phyloP scores from a whole-genome alignment of 2,113 vertebrate genomes.

The Eretmodus cyanostictus region DNA sequence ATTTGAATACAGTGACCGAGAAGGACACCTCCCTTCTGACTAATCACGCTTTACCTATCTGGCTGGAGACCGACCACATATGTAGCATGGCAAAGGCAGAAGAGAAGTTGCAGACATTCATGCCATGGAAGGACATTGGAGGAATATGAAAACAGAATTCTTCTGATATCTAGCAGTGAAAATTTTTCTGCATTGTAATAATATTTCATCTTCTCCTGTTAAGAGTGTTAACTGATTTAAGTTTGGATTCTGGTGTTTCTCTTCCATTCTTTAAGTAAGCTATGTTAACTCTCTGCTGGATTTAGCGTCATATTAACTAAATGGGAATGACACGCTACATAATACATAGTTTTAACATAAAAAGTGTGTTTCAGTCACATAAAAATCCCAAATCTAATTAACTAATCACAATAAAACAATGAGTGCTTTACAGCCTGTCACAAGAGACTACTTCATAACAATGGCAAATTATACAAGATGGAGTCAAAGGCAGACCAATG shows the following conservation, averaged over 20 bases:
- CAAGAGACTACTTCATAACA: not conserved
- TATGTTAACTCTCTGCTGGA: not conserved
- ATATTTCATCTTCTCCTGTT: not conserved
- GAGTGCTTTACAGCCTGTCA: not conserved
- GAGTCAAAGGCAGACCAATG: not conserved
- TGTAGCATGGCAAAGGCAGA: not conserved
- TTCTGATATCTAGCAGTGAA: not conserved
- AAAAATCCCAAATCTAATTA: not conserved
- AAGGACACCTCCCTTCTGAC: not conserved
- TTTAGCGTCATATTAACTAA: not conserved
- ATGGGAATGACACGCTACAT: accelerated
- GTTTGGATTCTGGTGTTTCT: not conserved
- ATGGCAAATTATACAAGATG: not conserved
- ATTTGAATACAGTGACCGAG: not conserved
- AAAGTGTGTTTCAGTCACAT: not conserved
- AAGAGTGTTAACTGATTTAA: not conserved
- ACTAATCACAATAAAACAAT: not conserved
- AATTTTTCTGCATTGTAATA: accelerated
- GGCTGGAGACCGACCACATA: not conserved
- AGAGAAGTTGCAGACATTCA: not conserved
- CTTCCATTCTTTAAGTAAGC: not conserved
- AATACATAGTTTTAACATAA: not conserved
- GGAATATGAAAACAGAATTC: not conserved
- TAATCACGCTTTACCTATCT: not conserved
- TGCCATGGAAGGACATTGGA: not conserved